A percentile compares a stretch with the other conserved stretches of the same genome.
Conservation (phyloP, 2,113 vertebrate genomes). For the cattle (Bos taurus) region ARS-UCD2.0 NC_037348.1:27504501-27505000, state of each 20-base stretch:
- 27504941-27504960: not conserved
- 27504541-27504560: not conserved
- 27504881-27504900: not conserved
- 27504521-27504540: not conserved
- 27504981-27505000: not conserved
- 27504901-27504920: not conserved
- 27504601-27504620: too few relatives aligned
- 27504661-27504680: not conserved
- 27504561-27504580: not conserved
- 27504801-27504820: not conserved
- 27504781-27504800: not conserved
- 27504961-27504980: not conserved
- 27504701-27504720: not conserved
- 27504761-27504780: not conserved
- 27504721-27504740: not conserved
- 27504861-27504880: not conserved
- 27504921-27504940: not conserved
- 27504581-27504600: accelerated
- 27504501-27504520: not conserved
- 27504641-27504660: not conserved
- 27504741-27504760: too few relatives aligned
- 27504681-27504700: not conserved
- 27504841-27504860: not conserved
- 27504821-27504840: not conserved
- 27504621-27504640: not conserved